Evolutionary conservation across 2,888 invertebrate species (phyloP).

Genomic region (Helicoverpa assulta): DNA sequence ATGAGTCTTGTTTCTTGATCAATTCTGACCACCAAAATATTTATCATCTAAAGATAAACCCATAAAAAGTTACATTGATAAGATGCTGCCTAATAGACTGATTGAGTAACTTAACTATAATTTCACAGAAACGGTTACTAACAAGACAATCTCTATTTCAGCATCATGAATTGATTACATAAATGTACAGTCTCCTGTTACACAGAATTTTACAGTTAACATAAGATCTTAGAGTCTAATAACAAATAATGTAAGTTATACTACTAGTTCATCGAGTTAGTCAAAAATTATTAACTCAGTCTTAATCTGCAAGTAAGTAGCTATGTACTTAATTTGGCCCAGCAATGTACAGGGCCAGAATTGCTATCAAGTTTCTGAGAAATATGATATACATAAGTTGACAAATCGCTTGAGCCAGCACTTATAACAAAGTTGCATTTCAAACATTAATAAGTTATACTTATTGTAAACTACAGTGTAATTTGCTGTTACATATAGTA

Average conservation of each 20-base stretch:
- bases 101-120: conserved; percentile 4
- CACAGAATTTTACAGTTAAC: not conserved
- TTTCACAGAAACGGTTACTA: conserved; percentile 5
- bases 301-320: not conserved
- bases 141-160: not conserved
- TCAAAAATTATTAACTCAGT: not conserved
- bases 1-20: not conserved
- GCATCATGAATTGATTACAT: conserved; percentile 1
- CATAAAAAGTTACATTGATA: conserved; percentile 1
- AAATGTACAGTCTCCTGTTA: not conserved
- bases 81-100: conserved; percentile 47
- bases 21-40: not conserved
- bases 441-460: conserved; percentile 5
- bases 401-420: conserved; percentile 41
- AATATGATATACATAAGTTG: conserved; percentile 35
- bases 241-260: no score
- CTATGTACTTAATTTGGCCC: not conserved
- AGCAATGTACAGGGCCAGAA: conserved; percentile 17
- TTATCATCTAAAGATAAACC: not conserved
- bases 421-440: conserved; percentile 24
- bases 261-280: not conserved
- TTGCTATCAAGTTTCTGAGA: conserved; percentile 49
- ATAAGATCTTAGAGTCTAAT: not conserved
- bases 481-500: not conserved
- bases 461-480: not conserved